These are phyloP conservation scores for Venustaconcha ellipsiformis DNA, from an alignment of 1,140 invertebrate species.

Conservation along the genomic window DNA sequence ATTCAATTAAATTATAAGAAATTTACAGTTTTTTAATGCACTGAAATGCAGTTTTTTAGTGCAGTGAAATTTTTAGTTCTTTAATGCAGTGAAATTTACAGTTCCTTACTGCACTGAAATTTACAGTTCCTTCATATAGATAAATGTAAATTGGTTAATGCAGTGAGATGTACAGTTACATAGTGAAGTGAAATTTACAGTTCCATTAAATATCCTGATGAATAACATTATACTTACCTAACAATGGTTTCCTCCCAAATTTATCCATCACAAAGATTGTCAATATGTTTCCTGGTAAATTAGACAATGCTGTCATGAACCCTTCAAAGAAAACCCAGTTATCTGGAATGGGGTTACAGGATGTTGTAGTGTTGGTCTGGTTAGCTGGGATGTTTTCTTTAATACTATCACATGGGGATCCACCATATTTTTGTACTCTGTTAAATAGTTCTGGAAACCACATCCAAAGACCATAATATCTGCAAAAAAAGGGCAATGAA, in stretches of 20 bases:
- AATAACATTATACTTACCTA: slow-evolving; percentile 62
- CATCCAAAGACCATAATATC: slow-evolving; percentile 73
- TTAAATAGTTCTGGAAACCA: slow-evolving; percentile 74
- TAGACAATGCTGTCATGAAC: slow-evolving; percentile 63
- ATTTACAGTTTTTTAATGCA: no score
- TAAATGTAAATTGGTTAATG: no score
- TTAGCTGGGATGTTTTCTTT: slow-evolving; percentile 26
- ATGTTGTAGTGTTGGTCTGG: slow-evolving; percentile 21
- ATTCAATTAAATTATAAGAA: no score
- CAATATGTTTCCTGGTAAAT: slow-evolving; percentile 71
- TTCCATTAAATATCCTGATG: background rate
- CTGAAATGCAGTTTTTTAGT: no score
- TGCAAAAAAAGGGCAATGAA: slow-evolving; percentile 43
- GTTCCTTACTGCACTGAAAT: no score
- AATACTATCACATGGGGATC: slow-evolving; percentile 57
- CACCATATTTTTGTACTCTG: slow-evolving; percentile 68
- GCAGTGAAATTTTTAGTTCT: no score
- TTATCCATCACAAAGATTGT: slow-evolving; percentile 70
- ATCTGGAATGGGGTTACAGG: slow-evolving; percentile 25
- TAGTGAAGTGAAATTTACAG: no score
- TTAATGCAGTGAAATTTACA: no score
- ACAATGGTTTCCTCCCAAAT: slow-evolving; percentile 69
- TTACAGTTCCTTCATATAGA: no score
- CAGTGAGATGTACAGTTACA: no score
- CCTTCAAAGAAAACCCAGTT: slow-evolving; percentile 59